A percentile compares a stretch with the other conserved stretches of the same genome.
Evolutionary conservation across 2,888 invertebrate genomes (phyloP).

Genomic region (Phortica okadai): DNA sequence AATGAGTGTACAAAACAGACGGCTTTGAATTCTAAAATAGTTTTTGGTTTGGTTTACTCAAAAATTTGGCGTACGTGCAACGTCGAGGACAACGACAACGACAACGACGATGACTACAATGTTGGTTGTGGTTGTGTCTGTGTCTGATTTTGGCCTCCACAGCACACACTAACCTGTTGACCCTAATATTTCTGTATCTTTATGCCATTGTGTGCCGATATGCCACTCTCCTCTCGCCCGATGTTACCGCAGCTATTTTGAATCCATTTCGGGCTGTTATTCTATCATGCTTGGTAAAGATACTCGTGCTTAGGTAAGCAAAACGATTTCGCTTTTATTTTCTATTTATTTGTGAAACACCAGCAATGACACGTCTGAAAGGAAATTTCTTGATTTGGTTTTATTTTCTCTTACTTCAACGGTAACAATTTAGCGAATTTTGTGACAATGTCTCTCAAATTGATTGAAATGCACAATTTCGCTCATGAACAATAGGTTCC

Average conservation of each 20-base stretch:
- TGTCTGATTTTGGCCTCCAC: constrained; percentile 64
- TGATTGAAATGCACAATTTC: too few relatives aligned
- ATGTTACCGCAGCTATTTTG: not conserved
- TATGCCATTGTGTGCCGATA: constrained; percentile 42
- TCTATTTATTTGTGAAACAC: not conserved
- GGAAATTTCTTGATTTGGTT: too few relatives aligned
- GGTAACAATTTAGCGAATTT: too few relatives aligned
- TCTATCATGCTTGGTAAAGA: not conserved
- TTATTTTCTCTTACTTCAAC: too few relatives aligned
- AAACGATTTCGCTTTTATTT: not conserved
- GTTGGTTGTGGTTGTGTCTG: constrained; percentile 38
- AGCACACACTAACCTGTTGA: constrained; percentile 68
- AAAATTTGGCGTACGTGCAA: not conserved
- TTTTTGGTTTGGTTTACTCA: not conserved
- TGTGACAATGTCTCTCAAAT: too few relatives aligned
- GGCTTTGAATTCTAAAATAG: not conserved
- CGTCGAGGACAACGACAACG: not conserved
- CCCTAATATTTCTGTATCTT: constrained; percentile 69
- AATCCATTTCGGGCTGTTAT: not conserved
- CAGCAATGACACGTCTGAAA: too few relatives aligned
- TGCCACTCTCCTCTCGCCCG: not conserved
- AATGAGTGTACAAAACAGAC: constrained; percentile 9
- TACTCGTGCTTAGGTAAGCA: constrained; percentile 58
- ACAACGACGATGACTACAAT: not conserved
- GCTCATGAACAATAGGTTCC: too few relatives aligned